Evolutionary conservation across 2,888 invertebrate species (phyloP), one percentile per base, ranked within the genome.

Genomic region (Temnothorax unifasciatus): DNA sequence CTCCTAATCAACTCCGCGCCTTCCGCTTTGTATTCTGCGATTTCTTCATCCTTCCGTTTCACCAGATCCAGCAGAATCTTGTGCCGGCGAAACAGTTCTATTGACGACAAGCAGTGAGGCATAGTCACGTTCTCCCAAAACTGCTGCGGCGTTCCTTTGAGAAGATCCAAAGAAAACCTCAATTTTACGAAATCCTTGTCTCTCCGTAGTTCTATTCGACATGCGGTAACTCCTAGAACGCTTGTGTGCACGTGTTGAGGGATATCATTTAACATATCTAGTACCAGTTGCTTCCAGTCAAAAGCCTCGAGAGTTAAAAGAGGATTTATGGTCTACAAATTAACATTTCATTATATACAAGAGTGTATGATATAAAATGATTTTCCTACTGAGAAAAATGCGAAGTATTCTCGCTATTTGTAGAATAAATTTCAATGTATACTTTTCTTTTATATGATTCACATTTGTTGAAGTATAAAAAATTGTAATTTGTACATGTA

Each of bases 21-120:
- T 85, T 91, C 91, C 11, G 92, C 90, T 90, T 92, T 94, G 47
- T 94, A 94, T 59, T 94, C 94, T 1, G 83, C 81, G 83, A 95
- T 94, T 88, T 94, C 95, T 34, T 88, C 86, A 76, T 95, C 94
- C 66, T 95, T 94, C n/a, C 74, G 92, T 38, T 90, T 92, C 8
- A 94, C 77, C 25, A 94, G 86, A 81, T 93, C 88, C 61, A 92
- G 64, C 61, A 95, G 84, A 57, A 89, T 82, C 9, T 90, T 79
- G 25, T 93, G 90, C 82, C 90, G 91, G 4, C 89, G 82, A 15
- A 86, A 57, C 6, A 94, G 64, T 84, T 93, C 92, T 47, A 79
- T 88, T 3, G 92, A 87, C 0, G 91, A 87, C 25, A 88, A 74
- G 77, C 89, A 93, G n/a, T 94, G 74, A 21, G 92, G 93, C 79